Evolutionary conservation across 2,888 invertebrate species (phyloP).

Genomic region (Pyrgus malvae): DNA sequence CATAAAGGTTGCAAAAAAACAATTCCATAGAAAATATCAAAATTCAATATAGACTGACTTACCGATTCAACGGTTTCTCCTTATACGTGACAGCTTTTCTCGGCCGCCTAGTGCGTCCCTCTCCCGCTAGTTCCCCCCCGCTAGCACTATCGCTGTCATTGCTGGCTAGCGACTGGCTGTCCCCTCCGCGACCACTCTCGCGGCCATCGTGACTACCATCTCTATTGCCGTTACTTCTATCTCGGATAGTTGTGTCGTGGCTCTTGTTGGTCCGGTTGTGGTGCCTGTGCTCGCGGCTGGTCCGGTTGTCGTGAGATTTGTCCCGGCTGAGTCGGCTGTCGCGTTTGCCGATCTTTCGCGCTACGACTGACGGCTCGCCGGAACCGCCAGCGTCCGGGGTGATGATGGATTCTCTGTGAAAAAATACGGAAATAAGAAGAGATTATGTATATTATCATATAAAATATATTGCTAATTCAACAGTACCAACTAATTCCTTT

Average conservation of each 20-base stretch:
- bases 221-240: constrained; percentile 32
- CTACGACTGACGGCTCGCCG: not conserved
- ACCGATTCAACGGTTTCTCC: constrained; percentile 71
- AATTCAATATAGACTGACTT: too few relatives aligned
- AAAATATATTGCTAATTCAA: too few relatives aligned
- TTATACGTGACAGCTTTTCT: constrained; percentile 63
- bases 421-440: not conserved
- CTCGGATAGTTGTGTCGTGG: constrained; percentile 10
- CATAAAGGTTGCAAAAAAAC: too few relatives aligned
- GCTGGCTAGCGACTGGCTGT: constrained; percentile 38
- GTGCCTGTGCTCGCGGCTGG: constrained; percentile 23
- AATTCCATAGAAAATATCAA: too few relatives aligned
- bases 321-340: not conserved
- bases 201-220: constrained; percentile 19
- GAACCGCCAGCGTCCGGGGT: constrained; percentile 9
- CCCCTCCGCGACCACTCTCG: constrained; percentile 29
- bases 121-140: constrained; percentile 35
- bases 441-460: too few relatives aligned
- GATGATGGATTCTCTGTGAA: constrained; percentile 32
- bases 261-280: constrained; percentile 12
- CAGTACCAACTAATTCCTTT: too few relatives aligned
- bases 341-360: not conserved
- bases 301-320: not conserved
- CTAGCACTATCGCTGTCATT: constrained; percentile 39
- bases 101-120: constrained; percentile 49